Evolutionary conservation across 2,888 invertebrate species (phyloP).

Genomic region (Patella ulyssiponensis): DNA sequence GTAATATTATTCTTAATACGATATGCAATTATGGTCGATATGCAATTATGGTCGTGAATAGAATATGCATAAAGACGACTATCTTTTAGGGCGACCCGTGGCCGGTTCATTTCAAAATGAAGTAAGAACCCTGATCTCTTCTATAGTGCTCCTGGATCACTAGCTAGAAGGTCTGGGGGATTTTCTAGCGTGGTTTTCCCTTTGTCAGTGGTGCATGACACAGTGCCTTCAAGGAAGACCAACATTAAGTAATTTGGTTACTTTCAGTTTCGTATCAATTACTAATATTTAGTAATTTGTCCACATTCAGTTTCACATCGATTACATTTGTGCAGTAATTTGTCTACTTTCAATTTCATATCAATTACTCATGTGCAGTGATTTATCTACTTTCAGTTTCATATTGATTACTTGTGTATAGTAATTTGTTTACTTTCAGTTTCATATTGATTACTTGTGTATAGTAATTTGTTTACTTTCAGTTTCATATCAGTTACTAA

Average conservation of each 20-base stretch:
- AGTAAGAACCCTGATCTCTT: too few species aligned
- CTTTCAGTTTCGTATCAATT: neutral
- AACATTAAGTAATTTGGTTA: neutral
- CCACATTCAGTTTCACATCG: slow-evolving; percentile 37
- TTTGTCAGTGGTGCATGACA: too few species aligned
- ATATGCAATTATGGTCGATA: too few species aligned
- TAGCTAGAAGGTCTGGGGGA: too few species aligned
- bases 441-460: neutral
- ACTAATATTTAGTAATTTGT: neutral
- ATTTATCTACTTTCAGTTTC: neutral
- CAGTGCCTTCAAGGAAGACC: neutral
- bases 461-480: neutral
- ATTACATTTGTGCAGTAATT: neutral
- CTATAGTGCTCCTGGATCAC: too few species aligned
- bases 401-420: neutral
- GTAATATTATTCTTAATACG: too few species aligned
- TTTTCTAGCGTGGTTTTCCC: too few species aligned
- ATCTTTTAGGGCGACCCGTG: too few species aligned
- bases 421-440: neutral
- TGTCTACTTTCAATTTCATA: slow-evolving; percentile 60
- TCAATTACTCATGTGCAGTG: neutral
- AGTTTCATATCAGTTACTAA: neutral
- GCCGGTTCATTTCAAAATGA: too few species aligned
- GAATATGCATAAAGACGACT: too few species aligned
- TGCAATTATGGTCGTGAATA: too few species aligned